Evolutionary conservation across 2,888 invertebrate genomes (phyloP).

Genomic region (Eueremaeus valkanovi): DNA sequence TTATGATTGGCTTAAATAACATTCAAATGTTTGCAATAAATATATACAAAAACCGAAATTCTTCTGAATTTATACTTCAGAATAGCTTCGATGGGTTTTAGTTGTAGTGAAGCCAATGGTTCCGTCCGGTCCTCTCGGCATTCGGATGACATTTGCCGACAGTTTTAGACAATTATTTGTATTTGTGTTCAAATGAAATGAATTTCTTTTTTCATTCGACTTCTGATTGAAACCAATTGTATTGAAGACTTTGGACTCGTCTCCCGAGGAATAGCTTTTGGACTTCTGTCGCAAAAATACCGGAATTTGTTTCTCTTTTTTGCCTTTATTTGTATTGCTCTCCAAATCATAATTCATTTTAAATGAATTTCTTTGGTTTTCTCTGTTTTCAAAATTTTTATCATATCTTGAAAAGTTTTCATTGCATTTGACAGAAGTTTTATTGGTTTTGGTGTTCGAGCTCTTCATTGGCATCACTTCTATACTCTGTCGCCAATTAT

Average conservation of each 20-base stretch:
- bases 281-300: slow-evolving; percentile 11
- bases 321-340: background rate
- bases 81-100: background rate
- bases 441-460: background rate
- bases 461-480: slow-evolving; percentile 13
- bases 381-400: background rate
- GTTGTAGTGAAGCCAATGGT: slow-evolving; percentile 61
- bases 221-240: background rate
- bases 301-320: background rate
- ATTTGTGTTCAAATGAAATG: background rate
- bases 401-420: too few relatives aligned
- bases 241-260: background rate
- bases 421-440: background rate
- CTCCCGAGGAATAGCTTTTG: slow-evolving; percentile 20
- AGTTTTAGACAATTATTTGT: background rate
- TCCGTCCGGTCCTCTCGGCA: slow-evolving; percentile 87
- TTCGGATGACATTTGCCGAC: slow-evolving; percentile 61
- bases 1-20: too few relatives aligned
- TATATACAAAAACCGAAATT: background rate
- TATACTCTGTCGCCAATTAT: background rate
- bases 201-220: background rate
- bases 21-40: background rate
- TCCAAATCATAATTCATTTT: too few relatives aligned
- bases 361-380: background rate
- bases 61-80: background rate